Base-by-base conservation (phyloP, 2,113 vertebrate species). In the Leucosticte australis region DNA sequence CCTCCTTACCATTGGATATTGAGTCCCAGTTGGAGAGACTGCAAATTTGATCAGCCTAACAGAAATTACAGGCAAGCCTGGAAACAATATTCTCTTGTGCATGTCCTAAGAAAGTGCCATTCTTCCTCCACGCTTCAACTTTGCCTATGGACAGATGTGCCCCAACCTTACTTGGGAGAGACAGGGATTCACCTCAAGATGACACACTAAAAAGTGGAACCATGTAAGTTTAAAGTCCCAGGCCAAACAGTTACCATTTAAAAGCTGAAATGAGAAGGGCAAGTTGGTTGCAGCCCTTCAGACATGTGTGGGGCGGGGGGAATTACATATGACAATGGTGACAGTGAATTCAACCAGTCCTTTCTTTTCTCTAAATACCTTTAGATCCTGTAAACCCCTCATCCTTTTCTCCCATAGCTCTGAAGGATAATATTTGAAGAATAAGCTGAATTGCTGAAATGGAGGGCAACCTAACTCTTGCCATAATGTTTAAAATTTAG, bases 51-150 rank as follows among this genome's bases (percentile, higher is more conserved):
- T 96, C 96, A 96, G 84, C 37, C 95, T 94, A 92, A 94, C 55
- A 96, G 91, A 96, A 96, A 94, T 81, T 88, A 55, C 44, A 83
- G 69, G 82, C 56, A 88, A 94, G 52, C 89, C 97, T 98, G 97
- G 96, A 97, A 98, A 93, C 65, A 96, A 97, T 97, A 97, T 94
- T 96, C 90, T 87, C 50, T 64, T 68, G 80, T 70, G 68, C 31
- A 64, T 28, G 52, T 94, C 93, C 84, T 76, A 55, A 87, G 87
- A 95, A 96, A 90, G 92, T 90, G 57, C 65, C 52, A 35, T 85
- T 94, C 74, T 92, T 83, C 42, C 33, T 89, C 42, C 16, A 68
- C 0, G 0, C 65, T 74, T 64, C 0, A 10, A 26, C 39, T 67
- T 59, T 0, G 0, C 30, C n/a, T 35, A 9, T 14, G n/a, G 81